A percentile compares a stretch with the other conserved stretches of the same genome.
phyloP scores from a whole-genome alignment of 2,113 vertebrate genomes.

The Mesocricetus auratus region DNA sequence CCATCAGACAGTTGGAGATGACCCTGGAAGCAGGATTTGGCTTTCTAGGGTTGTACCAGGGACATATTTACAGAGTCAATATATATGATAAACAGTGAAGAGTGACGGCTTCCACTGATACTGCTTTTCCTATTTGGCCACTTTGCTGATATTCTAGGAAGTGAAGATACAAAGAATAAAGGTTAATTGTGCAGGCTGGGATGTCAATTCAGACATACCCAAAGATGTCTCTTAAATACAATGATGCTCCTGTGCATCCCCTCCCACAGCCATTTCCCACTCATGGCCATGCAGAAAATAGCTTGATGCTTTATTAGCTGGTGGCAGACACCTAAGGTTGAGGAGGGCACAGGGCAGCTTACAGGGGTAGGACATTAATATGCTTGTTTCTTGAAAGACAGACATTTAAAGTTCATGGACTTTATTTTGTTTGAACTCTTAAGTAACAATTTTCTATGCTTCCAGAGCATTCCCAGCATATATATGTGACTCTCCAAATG shows the following conservation, averaged over 20 bases:
- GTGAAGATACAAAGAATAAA: not conserved
- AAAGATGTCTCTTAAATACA: not conserved
- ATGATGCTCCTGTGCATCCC: not conserved
- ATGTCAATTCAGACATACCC: not conserved
- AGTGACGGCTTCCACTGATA: not conserved
- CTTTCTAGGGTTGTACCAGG: not conserved
- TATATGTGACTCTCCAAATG: not conserved
- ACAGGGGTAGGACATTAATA: not conserved
- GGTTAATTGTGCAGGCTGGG: not conserved
- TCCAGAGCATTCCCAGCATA: constrained; percentile 24
- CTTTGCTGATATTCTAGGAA: not conserved
- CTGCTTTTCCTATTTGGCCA: not conserved
- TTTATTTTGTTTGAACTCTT: not conserved
- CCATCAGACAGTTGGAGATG: not conserved
- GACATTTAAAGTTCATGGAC: not conserved
- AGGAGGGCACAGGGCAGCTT: not conserved
- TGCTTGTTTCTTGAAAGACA: not conserved
- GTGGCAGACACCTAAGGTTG: not conserved
- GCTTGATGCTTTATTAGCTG: not conserved
- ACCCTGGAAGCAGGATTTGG: not conserved
- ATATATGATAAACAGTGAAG: not conserved
- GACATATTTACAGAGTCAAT: not conserved
- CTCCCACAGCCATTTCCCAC: not conserved
- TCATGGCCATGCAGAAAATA: not conserved
- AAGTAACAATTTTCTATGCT: not conserved